Base-by-base conservation (phyloP, 1,140 invertebrate species). In the Drosophila gunungcola region DNA sequence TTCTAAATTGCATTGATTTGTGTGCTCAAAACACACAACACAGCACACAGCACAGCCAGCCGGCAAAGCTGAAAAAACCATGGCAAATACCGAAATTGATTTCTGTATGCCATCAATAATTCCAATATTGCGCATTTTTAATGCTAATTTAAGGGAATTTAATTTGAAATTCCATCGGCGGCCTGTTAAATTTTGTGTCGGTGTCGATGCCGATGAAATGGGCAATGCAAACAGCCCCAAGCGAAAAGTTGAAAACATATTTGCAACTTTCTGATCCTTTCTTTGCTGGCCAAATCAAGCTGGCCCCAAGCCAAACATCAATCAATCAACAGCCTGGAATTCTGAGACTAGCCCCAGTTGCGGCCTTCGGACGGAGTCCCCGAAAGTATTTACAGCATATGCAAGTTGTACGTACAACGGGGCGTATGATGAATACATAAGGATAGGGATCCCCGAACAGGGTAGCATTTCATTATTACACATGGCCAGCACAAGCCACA, bases 301-400 rank as follows among this genome's bases (percentile, higher is more conserved):
- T 74, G 80, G 63, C 80, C 70, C 69, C 45, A 68, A 67, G 75
- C 72, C 63, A 88, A 89, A 89, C 72, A 88, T 83, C 84, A 88
- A 88, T 88, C 83, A 88, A 88, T 88, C 83, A 88, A 65, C 54
- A 72, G 49, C 56, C 49, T 34, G 41, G 38, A 38, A 43, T 42
- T 38, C 16, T 25, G 21, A 43, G 39, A 12, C 42, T 45, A 4
- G 36, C 11, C 43, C 43, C 79, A 79, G 65, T 62, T 86, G 79
- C 42, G 82, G 83, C 83, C 60, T 16, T 29, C 34, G 16, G 16
- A 21, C 16, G 16, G 16, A n/a, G 34, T 29, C 13, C 48, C 49
- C 42, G 43, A 82, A 83, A 88, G 82, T 86, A 86, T 88, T 86
- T 83, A 88, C 76, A 88, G 57, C 84, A 88, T 88, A 88, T 88